Evolutionary conservation across 2,888 invertebrate genomes (phyloP).

Genomic region (Drosophila meridionalis): DNA sequence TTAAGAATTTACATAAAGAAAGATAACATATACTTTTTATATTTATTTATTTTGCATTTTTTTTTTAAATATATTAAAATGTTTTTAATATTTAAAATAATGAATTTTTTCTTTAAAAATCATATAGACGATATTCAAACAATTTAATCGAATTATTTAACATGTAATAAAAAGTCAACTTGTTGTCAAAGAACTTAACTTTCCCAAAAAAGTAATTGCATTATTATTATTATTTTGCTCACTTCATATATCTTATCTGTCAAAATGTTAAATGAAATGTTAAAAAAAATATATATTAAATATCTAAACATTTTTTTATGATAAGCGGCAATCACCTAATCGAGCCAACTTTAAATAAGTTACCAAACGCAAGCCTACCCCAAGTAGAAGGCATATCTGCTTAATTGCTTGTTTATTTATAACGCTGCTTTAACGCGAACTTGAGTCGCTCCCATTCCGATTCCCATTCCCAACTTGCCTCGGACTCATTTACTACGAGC

Average conservation of each 20-base stretch:
- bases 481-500: conserved; percentile 6
- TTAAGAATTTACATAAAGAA: too few relatives aligned
- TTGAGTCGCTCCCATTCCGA: conserved; percentile 1
- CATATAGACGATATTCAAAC: too few relatives aligned
- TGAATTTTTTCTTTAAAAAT: too few relatives aligned
- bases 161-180: not conserved
- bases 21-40: too few relatives aligned
- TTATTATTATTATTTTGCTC: not conserved
- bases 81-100: too few relatives aligned
- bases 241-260: conserved; percentile 23
- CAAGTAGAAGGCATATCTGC: conserved; percentile 56
- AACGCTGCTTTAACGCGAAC: conserved; percentile 48
- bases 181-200: not conserved
- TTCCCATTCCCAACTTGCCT: not conserved
- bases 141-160: not conserved
- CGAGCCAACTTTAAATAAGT: conserved; percentile 15
- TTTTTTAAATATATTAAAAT: too few relatives aligned
- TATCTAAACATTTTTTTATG: conserved; percentile 28
- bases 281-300: conserved; percentile 4
- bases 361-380: conserved; percentile 57
- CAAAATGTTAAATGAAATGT: conserved; percentile 9
- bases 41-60: too few relatives aligned
- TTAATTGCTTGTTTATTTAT: conserved; percentile 61
- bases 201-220: not conserved
- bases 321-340: conserved; percentile 33